Percentiles rank a stretch among this genome's conserved stretches.
Conservation (phyloP, 2,888 invertebrate genomes). For the Temnothorax rugatulus region DNA sequence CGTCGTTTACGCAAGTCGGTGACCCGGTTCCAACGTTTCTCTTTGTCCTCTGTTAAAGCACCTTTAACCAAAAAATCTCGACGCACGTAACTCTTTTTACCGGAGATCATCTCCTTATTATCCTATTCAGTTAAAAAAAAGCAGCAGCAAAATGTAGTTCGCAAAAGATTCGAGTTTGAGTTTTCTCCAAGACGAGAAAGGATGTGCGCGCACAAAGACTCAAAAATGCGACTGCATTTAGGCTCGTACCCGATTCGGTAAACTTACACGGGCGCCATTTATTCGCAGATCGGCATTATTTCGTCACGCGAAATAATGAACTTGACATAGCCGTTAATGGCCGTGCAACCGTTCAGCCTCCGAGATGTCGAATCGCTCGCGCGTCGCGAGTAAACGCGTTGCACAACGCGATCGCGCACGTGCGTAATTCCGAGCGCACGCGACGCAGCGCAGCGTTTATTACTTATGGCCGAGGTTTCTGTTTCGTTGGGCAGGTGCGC, state of each 20-base stretch:
- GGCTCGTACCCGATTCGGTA: background rate
- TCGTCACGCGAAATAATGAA: background rate
- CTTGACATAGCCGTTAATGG: constrained; percentile 59
- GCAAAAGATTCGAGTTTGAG: constrained; percentile 22
- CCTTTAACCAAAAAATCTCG: constrained; percentile 1
- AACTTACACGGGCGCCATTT: background rate
- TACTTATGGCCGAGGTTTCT: constrained; percentile 62
- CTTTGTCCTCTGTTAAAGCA: constrained; percentile 31
- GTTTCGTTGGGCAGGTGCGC: constrained; percentile 75
- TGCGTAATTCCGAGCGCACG: constrained; percentile 72
- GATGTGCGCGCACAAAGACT: background rate
- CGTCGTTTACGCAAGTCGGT: constrained; percentile 52
- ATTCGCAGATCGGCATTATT: background rate
- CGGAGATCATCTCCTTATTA: constrained; percentile 15
- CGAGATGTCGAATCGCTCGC: constrained; percentile 18
- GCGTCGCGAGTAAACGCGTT: constrained; percentile 26
- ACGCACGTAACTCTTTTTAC: constrained; percentile 19
- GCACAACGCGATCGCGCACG: constrained; percentile 67
- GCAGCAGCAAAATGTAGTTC: constrained; percentile 23
- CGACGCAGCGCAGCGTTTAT: constrained; percentile 53
- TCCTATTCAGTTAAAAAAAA: constrained; percentile 18
- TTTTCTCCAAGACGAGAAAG: background rate
- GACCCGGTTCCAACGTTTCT: constrained; percentile 58
- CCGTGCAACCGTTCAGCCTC: constrained; percentile 26
- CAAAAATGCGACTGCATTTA: background rate